A percentile compares a stretch with the other conserved stretches of the same genome.
Evolutionary conservation across 1,140 invertebrate genomes (phyloP).

Genomic region (Brachionus rotundiformis): DNA sequence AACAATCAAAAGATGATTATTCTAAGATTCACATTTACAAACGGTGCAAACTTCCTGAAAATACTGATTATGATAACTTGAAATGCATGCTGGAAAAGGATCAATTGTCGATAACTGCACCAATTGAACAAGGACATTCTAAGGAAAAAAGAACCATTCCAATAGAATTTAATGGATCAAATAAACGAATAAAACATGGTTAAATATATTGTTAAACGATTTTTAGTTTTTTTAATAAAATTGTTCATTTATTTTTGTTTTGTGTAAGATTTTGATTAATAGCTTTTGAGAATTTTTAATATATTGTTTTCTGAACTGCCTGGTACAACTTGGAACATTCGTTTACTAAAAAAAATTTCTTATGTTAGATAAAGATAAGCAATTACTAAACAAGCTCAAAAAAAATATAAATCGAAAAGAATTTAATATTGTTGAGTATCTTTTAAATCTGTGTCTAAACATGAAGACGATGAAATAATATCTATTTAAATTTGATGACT

Average conservation of each 20-base stretch:
- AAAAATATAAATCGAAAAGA: too few species aligned
- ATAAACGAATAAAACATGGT: background rate
- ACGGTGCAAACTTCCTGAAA: slow-evolving; percentile 27
- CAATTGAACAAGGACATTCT: background rate
- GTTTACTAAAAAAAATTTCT: too few species aligned
- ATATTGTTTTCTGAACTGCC: too few species aligned
- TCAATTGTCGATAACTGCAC: slow-evolving; percentile 10
- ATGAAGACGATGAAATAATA: too few species aligned
- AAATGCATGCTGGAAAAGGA: slow-evolving; percentile 20
- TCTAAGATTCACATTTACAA: slow-evolving; percentile 16
- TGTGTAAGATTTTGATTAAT: too few species aligned
- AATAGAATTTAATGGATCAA: background rate
- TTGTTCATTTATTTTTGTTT: background rate
- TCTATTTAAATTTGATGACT: too few species aligned
- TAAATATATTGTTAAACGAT: background rate
- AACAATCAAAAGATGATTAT: slow-evolving; percentile 15
- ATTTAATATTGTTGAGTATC: too few species aligned
- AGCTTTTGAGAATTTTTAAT: too few species aligned
- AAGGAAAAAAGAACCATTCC: background rate
- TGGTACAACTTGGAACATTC: too few species aligned
- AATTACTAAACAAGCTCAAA: too few species aligned
- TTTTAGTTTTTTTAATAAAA: background rate
- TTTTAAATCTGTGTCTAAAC: too few species aligned
- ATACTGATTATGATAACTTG: slow-evolving; percentile 24
- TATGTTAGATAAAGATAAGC: too few species aligned